Base-by-base conservation (phyloP, 2,888 invertebrate genomes). In the Mimachlamys varia region DNA sequence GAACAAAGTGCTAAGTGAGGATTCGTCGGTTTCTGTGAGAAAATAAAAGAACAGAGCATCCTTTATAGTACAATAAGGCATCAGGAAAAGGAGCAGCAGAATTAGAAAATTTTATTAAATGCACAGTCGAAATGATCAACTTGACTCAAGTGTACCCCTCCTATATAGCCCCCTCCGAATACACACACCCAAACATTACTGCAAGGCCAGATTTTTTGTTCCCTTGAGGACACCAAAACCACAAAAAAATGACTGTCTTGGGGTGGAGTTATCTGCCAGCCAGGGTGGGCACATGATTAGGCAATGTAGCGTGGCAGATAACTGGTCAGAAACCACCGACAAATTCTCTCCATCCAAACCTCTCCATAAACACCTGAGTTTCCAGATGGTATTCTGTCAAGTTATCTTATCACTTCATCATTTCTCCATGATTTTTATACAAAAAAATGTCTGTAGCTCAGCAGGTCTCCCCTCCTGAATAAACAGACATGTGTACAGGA, bases 391-490 rank as follows among this genome's bases (percentile, higher is more conserved):
- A 5, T 76, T 22, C 76, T 76, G 76, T 76, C 76, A 76, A 76
- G 22, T 76, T 76, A 76, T 76, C 76, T 76, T 76, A 76, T 76
- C 76, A 76, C 76, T 76, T 76, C 12, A 76, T 76, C 76, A 76
- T 27, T 76, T 76, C 27, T 27, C 27, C 76, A 33, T 76, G 76
- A 76, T 33, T 76, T 76, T 76, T 76, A 76, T 76, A 33, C 27
- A 33, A 76, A 76, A 76, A 76, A 33, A 76, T 76, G 76, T 76
- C 76, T 76, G 27, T 33, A 76, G 76, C 76, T 33, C 76, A 76
- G 76, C 76, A 76, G 19, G 76, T 76, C 12, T 27, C 33, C 4
- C 4, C 33, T 33, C 7, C 27, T 76, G 27, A 76, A 76, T 76
- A 76, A 12, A 3, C 1, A 33, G 27, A 27, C 76, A 76, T 15